phyloP scores from a whole-genome alignment of 1,140 invertebrate species.

The Melipona quadrifasciata region DNA sequence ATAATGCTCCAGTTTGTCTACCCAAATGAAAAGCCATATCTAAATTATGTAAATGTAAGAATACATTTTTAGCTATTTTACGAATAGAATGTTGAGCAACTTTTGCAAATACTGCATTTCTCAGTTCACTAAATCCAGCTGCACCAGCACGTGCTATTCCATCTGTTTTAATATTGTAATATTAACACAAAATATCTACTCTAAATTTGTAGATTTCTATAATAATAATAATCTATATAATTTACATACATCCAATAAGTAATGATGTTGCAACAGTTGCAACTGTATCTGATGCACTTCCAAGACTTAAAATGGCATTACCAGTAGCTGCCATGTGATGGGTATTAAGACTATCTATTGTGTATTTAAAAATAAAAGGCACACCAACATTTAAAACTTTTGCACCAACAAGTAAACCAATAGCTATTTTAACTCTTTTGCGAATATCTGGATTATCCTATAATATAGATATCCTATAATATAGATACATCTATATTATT shows the following conservation, averaged over 20 bases:
- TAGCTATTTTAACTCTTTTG: conserved; percentile 91
- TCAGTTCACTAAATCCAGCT: conserved; percentile 96
- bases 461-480: conserved; percentile 84
- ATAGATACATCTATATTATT: conserved; percentile 36
- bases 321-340: conserved; percentile 77
- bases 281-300: conserved; percentile 87
- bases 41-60: conserved; percentile 97
- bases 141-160: conserved; percentile 95
- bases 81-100: conserved; percentile 99
- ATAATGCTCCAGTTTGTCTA: conserved; percentile 95
- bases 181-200: background rate
- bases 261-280: conserved; percentile 89
- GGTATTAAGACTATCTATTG: conserved; percentile 94
- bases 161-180: conserved; percentile 84
- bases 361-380: conserved; percentile 98
- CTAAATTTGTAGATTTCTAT: background rate
- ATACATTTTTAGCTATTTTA: conserved; percentile 96
- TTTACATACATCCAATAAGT: conserved; percentile 93
- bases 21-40: conserved; percentile 97
- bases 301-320: conserved; percentile 84
- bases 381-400: conserved; percentile 96
- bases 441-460: conserved; percentile 91
- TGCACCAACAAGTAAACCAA: conserved; percentile 90
- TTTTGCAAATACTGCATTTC: conserved; percentile 98
- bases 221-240: background rate